Evolutionary conservation across 2,797 vertebrate genomes (phyloP).

Genomic region (Schizopygopsis pylzovi): DNA sequence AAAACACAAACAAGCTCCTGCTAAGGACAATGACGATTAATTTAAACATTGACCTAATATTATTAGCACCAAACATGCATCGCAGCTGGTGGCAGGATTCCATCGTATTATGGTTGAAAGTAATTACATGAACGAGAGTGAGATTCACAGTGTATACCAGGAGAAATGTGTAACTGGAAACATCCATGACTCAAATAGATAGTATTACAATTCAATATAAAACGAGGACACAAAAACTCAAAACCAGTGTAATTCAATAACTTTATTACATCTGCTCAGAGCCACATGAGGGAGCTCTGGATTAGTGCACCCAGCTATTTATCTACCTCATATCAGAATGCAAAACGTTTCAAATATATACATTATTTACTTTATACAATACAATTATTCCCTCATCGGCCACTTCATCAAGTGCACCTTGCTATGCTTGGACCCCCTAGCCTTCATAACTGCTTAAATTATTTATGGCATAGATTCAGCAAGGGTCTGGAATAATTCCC

Average conservation of each 20-base stretch:
- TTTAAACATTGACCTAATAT: constrained; percentile 29
- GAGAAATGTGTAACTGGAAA: neutral
- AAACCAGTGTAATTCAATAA: neutral
- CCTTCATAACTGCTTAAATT: neutral
- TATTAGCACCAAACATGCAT: constrained; percentile 36
- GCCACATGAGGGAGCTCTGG: constrained; percentile 71
- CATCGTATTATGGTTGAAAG: neutral
- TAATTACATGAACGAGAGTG: neutral
- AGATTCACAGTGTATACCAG: neutral
- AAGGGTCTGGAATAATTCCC: no score
- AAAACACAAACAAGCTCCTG: constrained; percentile 14
- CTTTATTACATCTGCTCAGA: constrained; percentile 30
- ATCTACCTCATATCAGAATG: neutral
- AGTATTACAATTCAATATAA: neutral
- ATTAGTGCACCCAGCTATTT: neutral
- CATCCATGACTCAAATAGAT: neutral
- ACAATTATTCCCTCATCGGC: neutral
- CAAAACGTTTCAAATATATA: neutral
- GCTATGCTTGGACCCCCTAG: neutral
- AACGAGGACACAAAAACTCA: neutral
- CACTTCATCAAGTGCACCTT: neutral
- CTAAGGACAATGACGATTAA: constrained; percentile 6
- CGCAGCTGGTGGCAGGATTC: constrained; percentile 19
- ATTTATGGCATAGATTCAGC: neutral
- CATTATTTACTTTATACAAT: neutral